Base-by-base conservation (phyloP, 1,140 invertebrate genomes). In the Orussus abietinus region DNA sequence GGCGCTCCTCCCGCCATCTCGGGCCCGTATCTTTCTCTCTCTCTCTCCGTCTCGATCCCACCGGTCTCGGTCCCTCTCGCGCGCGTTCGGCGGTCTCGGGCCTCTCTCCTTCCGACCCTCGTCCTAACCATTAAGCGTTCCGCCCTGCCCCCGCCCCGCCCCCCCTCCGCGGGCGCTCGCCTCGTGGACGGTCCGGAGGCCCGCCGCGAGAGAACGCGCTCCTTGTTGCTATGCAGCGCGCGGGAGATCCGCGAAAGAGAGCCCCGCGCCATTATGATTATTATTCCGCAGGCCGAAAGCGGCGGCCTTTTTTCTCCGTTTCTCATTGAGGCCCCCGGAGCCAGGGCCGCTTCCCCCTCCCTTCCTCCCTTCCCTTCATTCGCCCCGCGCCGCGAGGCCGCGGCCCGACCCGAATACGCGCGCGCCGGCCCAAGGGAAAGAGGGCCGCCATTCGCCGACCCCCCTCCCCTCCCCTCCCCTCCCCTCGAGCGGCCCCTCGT, bases 141-240 rank as follows among this genome's bases (percentile, higher is more conserved):
- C 28, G 49, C 32, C 43, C 26, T 55, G 49, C 47, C 50, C 53
- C 42, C 46, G 37, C 35, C 42, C 37, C 42, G 48, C 42, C 21
- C 31, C 21, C 33, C 49, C 42, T 42, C 30, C 41, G n/a, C 43
- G 45, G 20, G 33, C 19, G 29, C 37, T 19, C 22, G 29, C 34
- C 17, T n/a, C 22, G 12, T 32, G 38, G 28, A 28, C 45, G 33
- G n/a, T n/a, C n/a, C n/a, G n/a, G 9, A 26, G 11, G 11, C 9
- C 25, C 9, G 9, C 25, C 9, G 25, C 9, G 49, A 60, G 50
- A 59, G 32, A 44, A 28, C 44, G n/a, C n/a, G 53, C 47, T 53
- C 51, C 47, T 56, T 60, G 57, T 60, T 60, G 57, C 57, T 60
- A 60, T 60, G 57, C 57, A 60, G 57, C 57, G 31, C 20, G 26